Evolutionary conservation across 2,113 vertebrate species (phyloP).

Genomic region (Megatriorchis doriae): DNA sequence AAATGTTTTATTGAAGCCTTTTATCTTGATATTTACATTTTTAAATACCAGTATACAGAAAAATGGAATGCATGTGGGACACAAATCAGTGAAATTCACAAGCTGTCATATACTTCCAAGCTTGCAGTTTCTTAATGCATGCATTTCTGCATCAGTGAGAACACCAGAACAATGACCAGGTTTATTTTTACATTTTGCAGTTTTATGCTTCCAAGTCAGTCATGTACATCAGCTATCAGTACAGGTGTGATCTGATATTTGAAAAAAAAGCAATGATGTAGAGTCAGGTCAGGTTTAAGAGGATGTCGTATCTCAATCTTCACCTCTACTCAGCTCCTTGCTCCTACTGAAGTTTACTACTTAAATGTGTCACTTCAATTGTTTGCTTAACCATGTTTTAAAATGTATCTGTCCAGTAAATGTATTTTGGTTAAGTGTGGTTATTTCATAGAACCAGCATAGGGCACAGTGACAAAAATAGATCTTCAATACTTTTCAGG

Average conservation of each 20-base stretch:
- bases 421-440: not conserved
- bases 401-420: not conserved
- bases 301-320: not conserved
- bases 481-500: not conserved
- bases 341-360: not conserved
- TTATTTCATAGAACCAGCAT: not conserved
- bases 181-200: not conserved
- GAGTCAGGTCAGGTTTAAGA: not conserved
- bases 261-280: not conserved
- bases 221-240: not conserved
- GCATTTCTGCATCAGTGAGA: not conserved
- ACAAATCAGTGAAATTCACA: not conserved
- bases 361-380: not conserved
- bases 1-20: conserved; percentile 17
- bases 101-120: not conserved
- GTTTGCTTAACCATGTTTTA: not conserved
- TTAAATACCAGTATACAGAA: not conserved
- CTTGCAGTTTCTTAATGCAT: not conserved
- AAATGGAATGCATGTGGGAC: not conserved
- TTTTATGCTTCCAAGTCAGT: not conserved
- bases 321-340: not conserved
- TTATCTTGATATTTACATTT: conserved; percentile 2
- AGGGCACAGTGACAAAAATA: not conserved
- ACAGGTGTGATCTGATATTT: not conserved
- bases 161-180: not conserved